Evolutionary conservation across 2,888 invertebrate genomes (phyloP).

Genomic region (Diabrotica balteata): DNA sequence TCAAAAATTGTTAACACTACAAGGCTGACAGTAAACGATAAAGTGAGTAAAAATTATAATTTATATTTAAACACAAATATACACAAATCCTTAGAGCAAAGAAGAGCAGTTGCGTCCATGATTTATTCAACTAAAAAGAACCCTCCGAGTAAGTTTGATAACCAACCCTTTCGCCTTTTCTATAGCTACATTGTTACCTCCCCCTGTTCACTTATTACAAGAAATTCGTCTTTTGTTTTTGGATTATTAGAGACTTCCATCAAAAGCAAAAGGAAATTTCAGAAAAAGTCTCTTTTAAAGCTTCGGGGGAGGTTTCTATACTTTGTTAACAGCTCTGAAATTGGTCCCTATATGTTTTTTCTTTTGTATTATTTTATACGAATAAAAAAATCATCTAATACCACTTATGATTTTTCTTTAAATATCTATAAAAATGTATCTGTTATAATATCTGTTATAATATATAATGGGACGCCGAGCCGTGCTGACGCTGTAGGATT

Average conservation of each 20-base stretch:
- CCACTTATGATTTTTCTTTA: too few relatives aligned
- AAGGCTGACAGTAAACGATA: too few relatives aligned
- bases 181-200: conserved; percentile 6
- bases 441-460: too few relatives aligned
- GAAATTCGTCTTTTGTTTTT: conserved; percentile 16
- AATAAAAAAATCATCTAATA: too few relatives aligned
- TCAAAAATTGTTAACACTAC: too few relatives aligned
- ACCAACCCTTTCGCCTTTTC: conserved; percentile 2
- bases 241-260: conserved; percentile 11
- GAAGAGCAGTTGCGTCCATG: neutral
- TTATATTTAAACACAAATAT: too few relatives aligned
- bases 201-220: conserved; percentile 12
- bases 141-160: conserved; percentile 13
- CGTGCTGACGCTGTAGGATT: too few relatives aligned
- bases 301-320: conserved; percentile 1
- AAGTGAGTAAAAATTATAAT: too few relatives aligned
- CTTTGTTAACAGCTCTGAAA: neutral
- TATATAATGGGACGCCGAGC: too few relatives aligned
- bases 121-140: neutral
- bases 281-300: neutral
- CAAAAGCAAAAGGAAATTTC: neutral
- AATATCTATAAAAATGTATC: too few relatives aligned
- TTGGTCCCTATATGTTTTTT: neutral
- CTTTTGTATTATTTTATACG: too few relatives aligned
- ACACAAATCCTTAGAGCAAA: too few relatives aligned